A percentile compares a stretch with the other conserved stretches of the same genome.
Evolutionary conservation across 2,113 vertebrate species (phyloP).

Genomic region (Cnemophilus loriae): DNA sequence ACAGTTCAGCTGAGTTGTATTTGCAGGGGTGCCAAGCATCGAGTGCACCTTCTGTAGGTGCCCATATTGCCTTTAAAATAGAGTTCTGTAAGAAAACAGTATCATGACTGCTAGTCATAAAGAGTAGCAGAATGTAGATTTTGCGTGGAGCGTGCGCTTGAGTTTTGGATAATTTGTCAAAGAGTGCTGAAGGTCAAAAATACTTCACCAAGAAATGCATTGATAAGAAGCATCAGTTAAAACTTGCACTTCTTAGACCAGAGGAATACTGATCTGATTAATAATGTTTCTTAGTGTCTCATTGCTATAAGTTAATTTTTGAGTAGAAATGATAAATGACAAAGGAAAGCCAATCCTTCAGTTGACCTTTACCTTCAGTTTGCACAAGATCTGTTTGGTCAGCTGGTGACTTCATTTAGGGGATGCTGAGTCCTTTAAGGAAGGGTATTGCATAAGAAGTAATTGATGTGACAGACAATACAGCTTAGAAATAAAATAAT

Average conservation of each 20-base stretch:
- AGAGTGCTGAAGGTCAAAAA: background rate
- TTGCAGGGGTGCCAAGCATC: background rate
- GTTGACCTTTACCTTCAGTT: background rate
- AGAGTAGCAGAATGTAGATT: background rate
- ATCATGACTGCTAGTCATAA: background rate
- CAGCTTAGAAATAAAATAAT: background rate
- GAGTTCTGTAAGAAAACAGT: background rate
- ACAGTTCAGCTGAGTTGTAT: background rate
- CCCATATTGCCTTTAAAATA: background rate
- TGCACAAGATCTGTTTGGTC: background rate
- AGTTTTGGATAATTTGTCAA: background rate
- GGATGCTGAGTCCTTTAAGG: background rate
- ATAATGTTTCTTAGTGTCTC: background rate
- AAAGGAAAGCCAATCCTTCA: background rate
- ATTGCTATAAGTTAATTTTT: background rate
- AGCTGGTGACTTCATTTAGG: background rate
- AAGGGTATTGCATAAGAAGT: background rate
- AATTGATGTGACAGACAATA: background rate
- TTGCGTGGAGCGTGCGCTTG: fast-evolving
- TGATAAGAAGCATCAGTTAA: background rate
- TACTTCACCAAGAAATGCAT: background rate
- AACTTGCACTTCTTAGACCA: background rate
- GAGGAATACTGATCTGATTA: background rate
- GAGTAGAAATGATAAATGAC: background rate
- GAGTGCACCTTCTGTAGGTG: background rate